These are phyloP conservation scores for Girardinichthys multiradiatus DNA, from an alignment of 2,113 vertebrate species.

Conservation along the genomic window DNA sequence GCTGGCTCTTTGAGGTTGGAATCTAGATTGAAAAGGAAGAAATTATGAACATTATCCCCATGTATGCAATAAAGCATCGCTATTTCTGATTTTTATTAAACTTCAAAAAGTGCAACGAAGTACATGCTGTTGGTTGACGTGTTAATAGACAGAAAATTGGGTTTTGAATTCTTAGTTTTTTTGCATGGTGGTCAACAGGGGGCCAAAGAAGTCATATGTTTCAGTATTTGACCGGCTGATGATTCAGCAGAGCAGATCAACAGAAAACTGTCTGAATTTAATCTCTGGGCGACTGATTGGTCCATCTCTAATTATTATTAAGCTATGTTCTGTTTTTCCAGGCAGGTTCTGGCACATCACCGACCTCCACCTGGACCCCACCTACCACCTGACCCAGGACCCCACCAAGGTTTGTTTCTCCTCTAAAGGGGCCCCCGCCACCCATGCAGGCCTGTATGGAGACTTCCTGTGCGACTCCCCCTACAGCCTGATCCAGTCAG, in stretches of 20 bases:
- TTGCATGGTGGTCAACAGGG: no score
- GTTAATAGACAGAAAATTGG: no score
- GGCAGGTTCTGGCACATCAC: constrained; percentile 96
- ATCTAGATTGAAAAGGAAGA: background rate
- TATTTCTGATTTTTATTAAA: background rate
- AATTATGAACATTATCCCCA: background rate
- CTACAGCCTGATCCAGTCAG: constrained; percentile 91
- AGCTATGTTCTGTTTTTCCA: constrained; percentile 49
- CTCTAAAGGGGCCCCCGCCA: constrained; percentile 88
- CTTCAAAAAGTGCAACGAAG: background rate
- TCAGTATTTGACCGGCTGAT: no score
- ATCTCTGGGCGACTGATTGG: no score
- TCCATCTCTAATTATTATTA: background rate
- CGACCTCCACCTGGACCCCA: constrained; percentile 94
- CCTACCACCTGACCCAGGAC: constrained; percentile 88
- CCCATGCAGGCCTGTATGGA: constrained; percentile 87
- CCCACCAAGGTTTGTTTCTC: constrained; percentile 91
- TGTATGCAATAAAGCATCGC: no score
- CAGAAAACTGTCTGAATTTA: no score
- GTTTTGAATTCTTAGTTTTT: no score
- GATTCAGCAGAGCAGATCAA: no score
- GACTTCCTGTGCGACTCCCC: constrained; percentile 95
- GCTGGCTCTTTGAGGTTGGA: no score
- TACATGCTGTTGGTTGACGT: background rate
- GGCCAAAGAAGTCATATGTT: no score